These are phyloP conservation scores for Oxyteleia sp. DNA, from an alignment of 2,888 invertebrate species.

Conservation along the genomic window DNA sequence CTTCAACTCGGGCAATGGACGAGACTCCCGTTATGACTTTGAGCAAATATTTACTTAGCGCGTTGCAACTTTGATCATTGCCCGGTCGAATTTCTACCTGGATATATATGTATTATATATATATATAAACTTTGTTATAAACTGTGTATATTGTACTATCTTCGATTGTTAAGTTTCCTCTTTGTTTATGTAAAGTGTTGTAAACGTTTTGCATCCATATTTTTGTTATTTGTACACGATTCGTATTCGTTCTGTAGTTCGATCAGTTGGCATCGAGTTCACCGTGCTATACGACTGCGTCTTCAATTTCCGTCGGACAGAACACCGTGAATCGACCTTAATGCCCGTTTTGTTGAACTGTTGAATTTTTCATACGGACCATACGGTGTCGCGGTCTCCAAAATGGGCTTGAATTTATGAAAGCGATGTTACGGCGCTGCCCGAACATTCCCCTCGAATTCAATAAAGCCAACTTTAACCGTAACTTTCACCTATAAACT, in stretches of 20 bases:
- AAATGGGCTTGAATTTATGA: constrained; percentile 60
- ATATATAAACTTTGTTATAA: constrained; percentile 50
- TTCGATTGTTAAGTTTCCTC: constrained; percentile 48
- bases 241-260: constrained; percentile 25
- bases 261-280: constrained; percentile 22
- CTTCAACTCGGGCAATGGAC: neutral
- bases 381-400: constrained; percentile 58
- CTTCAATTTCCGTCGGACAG: constrained; percentile 40
- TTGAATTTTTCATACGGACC: constrained; percentile 69
- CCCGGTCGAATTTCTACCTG: constrained; percentile 20
- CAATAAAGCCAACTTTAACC: constrained; percentile 60
- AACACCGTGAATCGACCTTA: constrained; percentile 55
- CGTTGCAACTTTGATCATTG: neutral
- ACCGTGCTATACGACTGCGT: constrained; percentile 24
- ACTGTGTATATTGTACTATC: constrained; percentile 47
- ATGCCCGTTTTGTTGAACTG: constrained; percentile 61
- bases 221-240: constrained; percentile 47
- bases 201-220: constrained; percentile 25
- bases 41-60: constrained; percentile 18
- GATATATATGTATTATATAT: constrained; percentile 23
- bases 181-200: constrained; percentile 49
- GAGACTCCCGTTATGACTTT: constrained; percentile 8
- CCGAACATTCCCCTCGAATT: constrained; percentile 51
- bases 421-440: constrained; percentile 41
- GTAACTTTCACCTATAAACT: constrained; percentile 58